These are phyloP conservation scores for Cydia fagiglandana DNA, from an alignment of 1,140 invertebrate species.

Conservation along the genomic window DNA sequence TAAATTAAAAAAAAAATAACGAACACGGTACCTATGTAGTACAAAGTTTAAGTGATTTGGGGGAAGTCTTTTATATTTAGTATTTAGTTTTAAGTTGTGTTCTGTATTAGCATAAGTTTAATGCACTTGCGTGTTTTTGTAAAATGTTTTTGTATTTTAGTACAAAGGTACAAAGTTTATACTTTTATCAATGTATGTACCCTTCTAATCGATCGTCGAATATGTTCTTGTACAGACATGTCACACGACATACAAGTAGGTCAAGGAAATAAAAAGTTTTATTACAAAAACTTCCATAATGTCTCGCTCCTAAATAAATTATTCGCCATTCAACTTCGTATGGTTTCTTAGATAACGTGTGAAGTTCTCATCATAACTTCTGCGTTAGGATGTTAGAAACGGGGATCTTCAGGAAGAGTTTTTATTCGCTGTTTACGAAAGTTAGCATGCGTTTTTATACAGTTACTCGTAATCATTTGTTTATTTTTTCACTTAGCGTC, in stretches of 20 bases:
- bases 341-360: constrained; percentile 3
- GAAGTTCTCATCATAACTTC: constrained; percentile 16
- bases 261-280: constrained; percentile 2
- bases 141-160: no score
- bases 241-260: background rate
- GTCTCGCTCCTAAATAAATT: constrained; percentile 1
- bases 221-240: background rate
- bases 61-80: no score
- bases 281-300: constrained; percentile 11
- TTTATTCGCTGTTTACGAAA: constrained; percentile 15
- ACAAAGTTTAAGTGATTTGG: no score
- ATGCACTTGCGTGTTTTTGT: no score
- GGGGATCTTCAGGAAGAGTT: constrained; percentile 4
- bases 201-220: background rate
- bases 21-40: no score
- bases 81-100: no score
- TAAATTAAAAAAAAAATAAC: no score
- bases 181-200: background rate
- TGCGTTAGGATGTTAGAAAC: background rate
- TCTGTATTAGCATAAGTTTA: no score
- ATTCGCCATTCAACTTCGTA: background rate
- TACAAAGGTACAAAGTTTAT: no score
- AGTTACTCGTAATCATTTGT: constrained; percentile 6
- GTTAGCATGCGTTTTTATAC: background rate
- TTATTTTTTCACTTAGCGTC: no score